Percentiles rank a stretch among this genome's conserved stretches.
phyloP scores from a whole-genome alignment of 2,797 vertebrate genomes.

The Hippoglossus hippoglossus region DNA sequence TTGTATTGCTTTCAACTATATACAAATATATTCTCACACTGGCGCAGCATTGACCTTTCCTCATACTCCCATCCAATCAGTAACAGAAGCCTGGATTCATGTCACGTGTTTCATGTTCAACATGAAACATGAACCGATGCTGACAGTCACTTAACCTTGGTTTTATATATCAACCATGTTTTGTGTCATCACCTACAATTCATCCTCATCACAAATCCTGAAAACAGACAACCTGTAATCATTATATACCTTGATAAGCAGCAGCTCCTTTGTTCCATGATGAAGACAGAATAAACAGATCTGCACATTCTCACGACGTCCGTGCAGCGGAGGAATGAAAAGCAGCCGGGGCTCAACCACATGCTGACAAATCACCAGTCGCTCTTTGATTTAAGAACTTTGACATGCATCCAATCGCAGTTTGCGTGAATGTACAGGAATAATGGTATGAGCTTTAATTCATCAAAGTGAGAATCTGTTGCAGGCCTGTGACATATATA shows the following conservation, averaged over 20 bases:
- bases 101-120: neutral
- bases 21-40: neutral
- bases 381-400: neutral
- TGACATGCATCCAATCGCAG: neutral
- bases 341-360: neutral
- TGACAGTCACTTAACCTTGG: conserved; percentile 21
- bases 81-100: neutral
- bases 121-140: neutral
- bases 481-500: neutral
- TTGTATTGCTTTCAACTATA: no score
- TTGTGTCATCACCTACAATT: conserved; percentile 18
- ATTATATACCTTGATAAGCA: neutral
- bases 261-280: neutral
- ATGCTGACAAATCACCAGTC: neutral
- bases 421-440: neutral
- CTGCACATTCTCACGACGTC: neutral
- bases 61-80: neutral
- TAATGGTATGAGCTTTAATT: neutral
- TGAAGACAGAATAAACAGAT: conserved; percentile 16
- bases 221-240: conserved; percentile 1
- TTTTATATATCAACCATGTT: neutral
- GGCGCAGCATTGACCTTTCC: neutral
- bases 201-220: conserved; percentile 13
- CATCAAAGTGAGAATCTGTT: neutral
- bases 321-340: conserved; percentile 5